Evolutionary conservation across 2,797 vertebrate species (phyloP).

Genomic region (Lemur catta): DNA sequence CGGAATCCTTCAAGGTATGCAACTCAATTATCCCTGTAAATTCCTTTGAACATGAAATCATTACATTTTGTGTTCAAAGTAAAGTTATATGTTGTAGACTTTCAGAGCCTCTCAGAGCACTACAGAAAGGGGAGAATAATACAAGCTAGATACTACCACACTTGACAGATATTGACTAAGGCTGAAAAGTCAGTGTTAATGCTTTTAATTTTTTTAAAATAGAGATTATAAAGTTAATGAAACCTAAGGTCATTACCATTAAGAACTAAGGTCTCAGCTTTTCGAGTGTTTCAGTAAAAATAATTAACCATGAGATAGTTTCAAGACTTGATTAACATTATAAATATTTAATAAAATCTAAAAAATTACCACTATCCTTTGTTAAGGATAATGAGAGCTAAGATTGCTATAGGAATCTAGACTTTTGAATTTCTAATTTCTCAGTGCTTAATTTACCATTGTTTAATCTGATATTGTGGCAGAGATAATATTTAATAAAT

Average conservation of each 20-base stretch:
- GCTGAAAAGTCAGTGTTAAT: not conserved
- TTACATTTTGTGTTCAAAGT: slow-evolving; percentile 52
- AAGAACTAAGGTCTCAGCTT: slow-evolving; percentile 43
- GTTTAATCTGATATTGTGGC: not conserved
- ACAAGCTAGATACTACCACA: not conserved
- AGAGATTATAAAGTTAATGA: not conserved
- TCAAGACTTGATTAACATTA: slow-evolving; percentile 39
- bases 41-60: slow-evolving; percentile 52
- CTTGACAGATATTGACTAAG: not conserved
- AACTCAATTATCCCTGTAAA: slow-evolving; percentile 3
- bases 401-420: slow-evolving; percentile 19
- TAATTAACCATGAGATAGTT: not conserved
- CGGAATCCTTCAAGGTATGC: not conserved
- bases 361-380: slow-evolving; percentile 13
- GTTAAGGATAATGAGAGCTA: slow-evolving; percentile 37
- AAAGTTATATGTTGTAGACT: slow-evolving; percentile 42
- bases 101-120: slow-evolving; percentile 49
- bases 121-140: slow-evolving; percentile 33
- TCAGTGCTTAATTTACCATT: not conserved
- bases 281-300: slow-evolving; percentile 34
- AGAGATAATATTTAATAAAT: not conserved
- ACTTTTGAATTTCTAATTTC: slow-evolving; percentile 38
- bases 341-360: slow-evolving; percentile 61
- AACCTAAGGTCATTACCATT: slow-evolving; percentile 8
- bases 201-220: not conserved